Evolutionary conservation across 2,113 vertebrate species (phyloP).

Genomic region (Pardalotus punctatus): DNA sequence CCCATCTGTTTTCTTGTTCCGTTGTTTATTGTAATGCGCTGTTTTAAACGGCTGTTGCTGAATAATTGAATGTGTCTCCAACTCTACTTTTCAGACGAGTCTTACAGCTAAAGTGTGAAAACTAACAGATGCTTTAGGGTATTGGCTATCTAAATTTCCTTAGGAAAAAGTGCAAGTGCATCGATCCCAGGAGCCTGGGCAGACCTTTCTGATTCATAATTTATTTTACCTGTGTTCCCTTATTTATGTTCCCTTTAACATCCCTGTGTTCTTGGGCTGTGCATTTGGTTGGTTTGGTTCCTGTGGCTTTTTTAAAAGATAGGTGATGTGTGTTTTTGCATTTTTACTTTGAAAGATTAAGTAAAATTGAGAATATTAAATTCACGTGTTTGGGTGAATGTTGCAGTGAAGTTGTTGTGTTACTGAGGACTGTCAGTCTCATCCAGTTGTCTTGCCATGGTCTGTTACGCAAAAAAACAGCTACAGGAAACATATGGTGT

Average conservation of each 20-base stretch:
- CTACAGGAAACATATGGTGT: conserved; percentile 9
- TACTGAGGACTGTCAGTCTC: neutral
- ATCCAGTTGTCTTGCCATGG: neutral
- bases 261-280: neutral
- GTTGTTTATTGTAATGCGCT: neutral
- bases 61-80: neutral
- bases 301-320: neutral
- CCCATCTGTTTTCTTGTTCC: neutral
- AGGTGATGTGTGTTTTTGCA: neutral
- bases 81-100: neutral
- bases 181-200: neutral
- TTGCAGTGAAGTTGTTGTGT: neutral
- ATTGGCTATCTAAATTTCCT: neutral
- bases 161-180: neutral
- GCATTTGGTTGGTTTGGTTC: neutral
- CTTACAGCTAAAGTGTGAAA: neutral
- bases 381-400: neutral
- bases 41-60: neutral
- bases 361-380: neutral
- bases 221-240: neutral
- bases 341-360: neutral
- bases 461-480: neutral
- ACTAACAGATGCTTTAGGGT: neutral
- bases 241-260: neutral
- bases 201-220: neutral